Evolutionary conservation across 2,888 invertebrate species (phyloP).

Genomic region (Proisotoma minuta): DNA sequence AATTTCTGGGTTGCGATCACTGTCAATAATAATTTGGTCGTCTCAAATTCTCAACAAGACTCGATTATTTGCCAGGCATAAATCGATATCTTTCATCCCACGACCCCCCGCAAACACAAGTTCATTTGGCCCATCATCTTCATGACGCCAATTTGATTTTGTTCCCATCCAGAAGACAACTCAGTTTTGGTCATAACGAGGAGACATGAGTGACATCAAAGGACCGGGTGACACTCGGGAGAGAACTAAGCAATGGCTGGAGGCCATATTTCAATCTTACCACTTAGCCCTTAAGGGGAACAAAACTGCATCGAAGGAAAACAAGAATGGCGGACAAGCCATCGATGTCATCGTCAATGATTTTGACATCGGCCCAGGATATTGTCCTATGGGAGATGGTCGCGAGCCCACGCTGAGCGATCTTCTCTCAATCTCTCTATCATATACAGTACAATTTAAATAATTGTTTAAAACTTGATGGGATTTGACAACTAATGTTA

Average conservation of each 20-base stretch:
- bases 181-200: neutral
- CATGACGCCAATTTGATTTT: neutral
- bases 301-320: conserved; percentile 12
- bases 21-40: too few relatives aligned
- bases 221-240: conserved; percentile 42
- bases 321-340: conserved; percentile 9
- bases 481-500: neutral
- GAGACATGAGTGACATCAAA: conserved; percentile 22
- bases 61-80: too few relatives aligned
- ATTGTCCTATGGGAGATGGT: conserved; percentile 31
- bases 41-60: too few relatives aligned
- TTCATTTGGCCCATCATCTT: too few relatives aligned
- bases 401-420: conserved; percentile 45
- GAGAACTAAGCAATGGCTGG: conserved; percentile 46
- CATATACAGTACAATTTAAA: conserved; percentile 21
- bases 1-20: too few relatives aligned
- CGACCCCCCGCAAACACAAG: too few relatives aligned
- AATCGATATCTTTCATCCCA: too few relatives aligned
- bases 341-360: conserved; percentile 29
- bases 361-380: conserved; percentile 44
- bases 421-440: conserved; percentile 43
- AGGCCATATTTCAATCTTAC: conserved; percentile 44
- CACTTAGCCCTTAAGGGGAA: conserved; percentile 37
- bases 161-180: neutral
- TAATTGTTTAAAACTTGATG: neutral